Conservation (phyloP, 2,797 vertebrate genomes). For the Cyclopterus lumpus region DNA sequence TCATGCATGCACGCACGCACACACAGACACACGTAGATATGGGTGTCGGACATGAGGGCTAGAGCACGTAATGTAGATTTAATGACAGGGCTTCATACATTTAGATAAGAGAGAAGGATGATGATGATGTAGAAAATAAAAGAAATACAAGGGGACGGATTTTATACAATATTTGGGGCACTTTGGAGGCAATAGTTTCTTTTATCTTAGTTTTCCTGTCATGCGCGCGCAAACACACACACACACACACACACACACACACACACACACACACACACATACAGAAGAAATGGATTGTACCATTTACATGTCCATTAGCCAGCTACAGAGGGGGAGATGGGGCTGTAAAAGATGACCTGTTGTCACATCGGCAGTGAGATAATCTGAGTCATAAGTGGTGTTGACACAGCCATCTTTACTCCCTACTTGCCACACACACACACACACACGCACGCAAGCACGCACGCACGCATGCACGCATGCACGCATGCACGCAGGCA, state of each 20-base stretch:
- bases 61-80: constrained; percentile 81
- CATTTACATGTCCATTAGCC: constrained; percentile 77
- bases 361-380: constrained; percentile 82
- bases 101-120: constrained; percentile 40
- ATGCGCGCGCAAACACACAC: constrained; percentile 11
- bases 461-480: constrained; percentile 17
- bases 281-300: constrained; percentile 52
- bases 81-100: constrained; percentile 79
- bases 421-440: constrained; percentile 4
- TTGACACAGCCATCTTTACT: constrained; percentile 74
- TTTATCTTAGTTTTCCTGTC: constrained; percentile 42
- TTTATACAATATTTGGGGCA: constrained; percentile 35
- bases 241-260: constrained; percentile 21
- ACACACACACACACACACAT: constrained; percentile 18
- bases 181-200: constrained; percentile 42
- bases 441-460: constrained; percentile 3
- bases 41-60: constrained; percentile 58
- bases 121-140: constrained; percentile 45
- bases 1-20: constrained; percentile 18
- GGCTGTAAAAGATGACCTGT: constrained; percentile 83
- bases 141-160: constrained; percentile 17
- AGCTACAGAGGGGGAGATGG: constrained; percentile 65
- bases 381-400: constrained; percentile 79
- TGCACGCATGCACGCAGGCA: background rate
- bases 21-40: constrained; percentile 1